Conservation (phyloP, 2,888 invertebrate species). For the Apamea epomidion region DNA sequence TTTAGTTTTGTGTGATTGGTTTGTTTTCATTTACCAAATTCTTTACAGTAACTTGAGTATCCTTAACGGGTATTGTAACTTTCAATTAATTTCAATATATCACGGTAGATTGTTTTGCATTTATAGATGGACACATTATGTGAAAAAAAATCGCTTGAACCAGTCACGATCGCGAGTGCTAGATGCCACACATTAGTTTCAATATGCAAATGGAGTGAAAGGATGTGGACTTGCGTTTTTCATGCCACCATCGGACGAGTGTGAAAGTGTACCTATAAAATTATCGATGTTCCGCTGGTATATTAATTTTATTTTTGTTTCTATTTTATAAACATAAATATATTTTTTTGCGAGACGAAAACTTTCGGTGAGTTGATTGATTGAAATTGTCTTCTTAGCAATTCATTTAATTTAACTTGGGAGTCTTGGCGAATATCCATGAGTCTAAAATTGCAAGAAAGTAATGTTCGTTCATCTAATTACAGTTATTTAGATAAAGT, state of each 20-base stretch:
- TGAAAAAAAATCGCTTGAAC: constrained; percentile 60
- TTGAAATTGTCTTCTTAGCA: constrained; percentile 8
- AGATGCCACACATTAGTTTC: constrained; percentile 65
- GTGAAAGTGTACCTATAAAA: constrained; percentile 67
- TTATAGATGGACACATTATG: constrained; percentile 32
- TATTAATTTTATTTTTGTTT: constrained; percentile 32
- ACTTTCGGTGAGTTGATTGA: constrained; percentile 38
- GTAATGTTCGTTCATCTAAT: constrained; percentile 10
- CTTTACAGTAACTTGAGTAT: constrained; percentile 2
- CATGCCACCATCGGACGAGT: constrained; percentile 50
- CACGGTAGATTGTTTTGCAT: constrained; percentile 31
- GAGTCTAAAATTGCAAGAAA: neutral
- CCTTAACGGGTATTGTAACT: constrained; percentile 5
- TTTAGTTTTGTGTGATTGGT: constrained; percentile 24
- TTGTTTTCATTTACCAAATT: constrained; percentile 31
- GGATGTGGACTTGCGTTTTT: constrained; percentile 69
- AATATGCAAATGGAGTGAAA: constrained; percentile 79
- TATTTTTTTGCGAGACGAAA: constrained; percentile 17
- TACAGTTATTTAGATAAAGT: constrained; percentile 3
- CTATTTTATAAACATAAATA: neutral
- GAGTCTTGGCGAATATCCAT: constrained; percentile 2
- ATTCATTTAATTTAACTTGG: constrained; percentile 1
- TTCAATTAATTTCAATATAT: constrained; percentile 34
- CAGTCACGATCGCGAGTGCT: constrained; percentile 54
- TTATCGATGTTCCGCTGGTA: constrained; percentile 39